Conservation (phyloP, 2,113 vertebrate species). For the Tetraodon nigroviridis region DNA sequence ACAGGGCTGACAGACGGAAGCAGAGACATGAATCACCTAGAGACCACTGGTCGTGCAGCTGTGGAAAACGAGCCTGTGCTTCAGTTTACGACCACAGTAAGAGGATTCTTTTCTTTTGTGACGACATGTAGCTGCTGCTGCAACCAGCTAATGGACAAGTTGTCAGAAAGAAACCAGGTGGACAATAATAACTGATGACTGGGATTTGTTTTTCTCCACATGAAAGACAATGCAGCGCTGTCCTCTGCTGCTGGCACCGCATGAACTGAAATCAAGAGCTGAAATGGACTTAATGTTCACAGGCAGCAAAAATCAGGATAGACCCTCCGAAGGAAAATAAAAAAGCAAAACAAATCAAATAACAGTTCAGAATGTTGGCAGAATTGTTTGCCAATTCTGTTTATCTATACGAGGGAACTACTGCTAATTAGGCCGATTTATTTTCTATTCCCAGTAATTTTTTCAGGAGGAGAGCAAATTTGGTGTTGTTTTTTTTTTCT, state of each 20-base stretch:
- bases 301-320: neutral
- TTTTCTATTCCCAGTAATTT: constrained; percentile 2
- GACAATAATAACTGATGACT: constrained; percentile 2
- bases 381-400: constrained; percentile 11
- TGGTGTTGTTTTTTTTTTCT: neutral
- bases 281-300: constrained; percentile 3
- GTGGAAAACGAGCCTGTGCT: neutral
- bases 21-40: neutral
- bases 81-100: constrained; percentile 5
- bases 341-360: neutral
- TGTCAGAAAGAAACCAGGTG: neutral
- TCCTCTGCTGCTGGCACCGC: neutral
- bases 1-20: constrained; percentile 7
- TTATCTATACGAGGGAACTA: constrained; percentile 9
- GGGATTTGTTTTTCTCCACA: neutral
- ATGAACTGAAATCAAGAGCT: constrained; percentile 6
- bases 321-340: too few species aligned
- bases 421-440: constrained; percentile 6
- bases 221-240: neutral
- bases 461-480: neutral
- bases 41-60: neutral
- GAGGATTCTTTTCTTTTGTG: constrained; percentile 17
- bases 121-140: constrained; percentile 1
- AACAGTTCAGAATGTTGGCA: constrained; percentile 7
- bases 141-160: constrained; percentile 7